Evolutionary conservation across 2,797 vertebrate genomes (phyloP).

Genomic region (Potorous gilbertii): DNA sequence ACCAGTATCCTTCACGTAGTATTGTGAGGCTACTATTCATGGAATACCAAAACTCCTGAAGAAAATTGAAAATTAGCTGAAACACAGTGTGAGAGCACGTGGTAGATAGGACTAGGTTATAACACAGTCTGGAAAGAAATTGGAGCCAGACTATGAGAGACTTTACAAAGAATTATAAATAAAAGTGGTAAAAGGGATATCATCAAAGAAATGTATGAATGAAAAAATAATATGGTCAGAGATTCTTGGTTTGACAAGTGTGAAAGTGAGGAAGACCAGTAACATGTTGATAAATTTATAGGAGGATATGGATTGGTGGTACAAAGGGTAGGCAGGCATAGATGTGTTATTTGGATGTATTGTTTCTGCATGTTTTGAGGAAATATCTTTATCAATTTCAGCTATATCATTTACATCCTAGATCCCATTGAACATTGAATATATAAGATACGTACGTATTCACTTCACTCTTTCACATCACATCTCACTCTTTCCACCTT

Average conservation of each 20-base stretch:
- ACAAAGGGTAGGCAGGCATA: background rate
- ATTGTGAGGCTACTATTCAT: too few relatives aligned
- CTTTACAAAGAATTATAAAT: background rate
- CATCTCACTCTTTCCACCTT: background rate
- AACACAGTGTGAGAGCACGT: too few relatives aligned
- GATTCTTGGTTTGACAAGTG: background rate
- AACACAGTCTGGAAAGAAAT: background rate
- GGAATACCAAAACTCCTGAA: too few relatives aligned
- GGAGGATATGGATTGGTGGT: too few relatives aligned
- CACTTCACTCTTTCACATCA: background rate
- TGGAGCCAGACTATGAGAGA: background rate
- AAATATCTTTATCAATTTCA: background rate
- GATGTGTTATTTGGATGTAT: background rate
- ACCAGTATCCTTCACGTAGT: too few relatives aligned
- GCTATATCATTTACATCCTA: background rate
- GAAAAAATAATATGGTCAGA: background rate
- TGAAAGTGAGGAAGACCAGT: background rate
- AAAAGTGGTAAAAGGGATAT: background rate
- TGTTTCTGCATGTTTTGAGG: too few relatives aligned
- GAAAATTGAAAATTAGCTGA: too few relatives aligned
- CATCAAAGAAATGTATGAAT: background rate
- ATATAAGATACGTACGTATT: background rate
- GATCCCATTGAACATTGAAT: background rate
- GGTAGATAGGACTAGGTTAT: background rate
- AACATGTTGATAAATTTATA: background rate